phyloP scores from a whole-genome alignment of 2,888 invertebrate genomes.

The Crematogaster levior region DNA sequence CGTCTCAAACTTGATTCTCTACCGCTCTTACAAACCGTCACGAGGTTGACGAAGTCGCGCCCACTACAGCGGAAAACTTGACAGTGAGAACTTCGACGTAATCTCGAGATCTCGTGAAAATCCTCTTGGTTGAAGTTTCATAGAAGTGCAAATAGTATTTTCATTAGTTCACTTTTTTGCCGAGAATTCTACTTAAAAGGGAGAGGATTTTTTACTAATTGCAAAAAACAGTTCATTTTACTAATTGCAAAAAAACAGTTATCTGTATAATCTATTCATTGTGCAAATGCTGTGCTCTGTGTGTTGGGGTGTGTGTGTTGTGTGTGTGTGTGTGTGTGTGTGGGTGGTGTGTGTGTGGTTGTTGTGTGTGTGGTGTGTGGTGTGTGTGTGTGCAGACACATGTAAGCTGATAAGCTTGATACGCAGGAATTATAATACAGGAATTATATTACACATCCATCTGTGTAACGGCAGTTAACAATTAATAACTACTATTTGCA shows the following conservation, averaged over 20 bases:
- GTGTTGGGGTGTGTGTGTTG: too few relatives aligned
- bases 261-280: not conserved
- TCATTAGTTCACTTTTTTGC: not conserved
- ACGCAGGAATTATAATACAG: too few relatives aligned
- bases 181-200: not conserved
- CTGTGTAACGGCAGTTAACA: not conserved
- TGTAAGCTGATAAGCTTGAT: not conserved
- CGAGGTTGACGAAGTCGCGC: slow-evolving; percentile 33
- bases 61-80: slow-evolving; percentile 28
- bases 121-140: slow-evolving; percentile 11
- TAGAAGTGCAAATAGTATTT: slow-evolving; percentile 24
- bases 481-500: not conserved
- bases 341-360: too few relatives aligned
- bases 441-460: not conserved
- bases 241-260: too few relatives aligned
- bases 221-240: too few relatives aligned
- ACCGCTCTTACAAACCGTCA: slow-evolving; percentile 16
- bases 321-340: too few relatives aligned
- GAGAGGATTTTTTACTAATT: too few relatives aligned
- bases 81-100: slow-evolving; percentile 36
- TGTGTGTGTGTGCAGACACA: too few relatives aligned
- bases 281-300: not conserved
- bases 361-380: too few relatives aligned
- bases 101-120: slow-evolving; percentile 1
- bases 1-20: slow-evolving; percentile 31